Conservation (phyloP, 1,140 invertebrate genomes). For the Drosophila mauritiana region DNA sequence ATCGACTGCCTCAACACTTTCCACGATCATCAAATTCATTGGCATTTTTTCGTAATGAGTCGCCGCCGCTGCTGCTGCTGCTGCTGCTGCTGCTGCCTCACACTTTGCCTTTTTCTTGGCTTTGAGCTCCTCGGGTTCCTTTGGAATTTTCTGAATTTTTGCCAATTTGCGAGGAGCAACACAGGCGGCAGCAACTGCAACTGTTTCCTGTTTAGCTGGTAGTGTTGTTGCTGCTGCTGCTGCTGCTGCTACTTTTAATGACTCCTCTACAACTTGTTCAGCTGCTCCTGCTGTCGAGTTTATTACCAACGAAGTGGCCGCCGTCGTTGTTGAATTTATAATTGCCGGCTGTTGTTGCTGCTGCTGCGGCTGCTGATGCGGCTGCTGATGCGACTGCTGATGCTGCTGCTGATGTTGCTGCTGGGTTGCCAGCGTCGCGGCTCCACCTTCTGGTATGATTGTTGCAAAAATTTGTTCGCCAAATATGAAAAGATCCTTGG, state of each 20-base stretch:
- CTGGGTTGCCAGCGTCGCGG: slow-evolving; percentile 51
- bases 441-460: slow-evolving; percentile 83
- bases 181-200: slow-evolving; percentile 64
- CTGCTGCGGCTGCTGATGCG: slow-evolving; percentile 33
- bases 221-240: slow-evolving; percentile 24
- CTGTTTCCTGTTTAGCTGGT: slow-evolving; percentile 79
- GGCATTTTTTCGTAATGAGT: slow-evolving; percentile 76
- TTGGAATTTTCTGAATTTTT: slow-evolving; percentile 80
- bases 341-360: slow-evolving; percentile 49
- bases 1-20: slow-evolving; percentile 63
- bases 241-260: slow-evolving; percentile 68
- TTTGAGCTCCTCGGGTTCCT: slow-evolving; percentile 77
- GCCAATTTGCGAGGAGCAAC: slow-evolving; percentile 50
- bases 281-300: slow-evolving; percentile 66
- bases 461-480: slow-evolving; percentile 84
- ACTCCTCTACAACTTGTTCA: slow-evolving; percentile 80
- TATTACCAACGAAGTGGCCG: slow-evolving; percentile 56
- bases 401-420: slow-evolving; percentile 56
- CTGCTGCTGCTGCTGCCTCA: slow-evolving; percentile 37
- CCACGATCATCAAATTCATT: slow-evolving; percentile 75
- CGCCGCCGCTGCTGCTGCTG: slow-evolving; percentile 6
- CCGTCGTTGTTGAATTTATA: slow-evolving; percentile 47
- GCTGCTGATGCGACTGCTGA: background rate
- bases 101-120: slow-evolving; percentile 77
- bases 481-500: slow-evolving; percentile 84